Evolutionary conservation across 2,113 vertebrate genomes (phyloP), one percentile per base, ranked within the genome.

Genomic region (Oncorhynchus clarkii): DNA sequence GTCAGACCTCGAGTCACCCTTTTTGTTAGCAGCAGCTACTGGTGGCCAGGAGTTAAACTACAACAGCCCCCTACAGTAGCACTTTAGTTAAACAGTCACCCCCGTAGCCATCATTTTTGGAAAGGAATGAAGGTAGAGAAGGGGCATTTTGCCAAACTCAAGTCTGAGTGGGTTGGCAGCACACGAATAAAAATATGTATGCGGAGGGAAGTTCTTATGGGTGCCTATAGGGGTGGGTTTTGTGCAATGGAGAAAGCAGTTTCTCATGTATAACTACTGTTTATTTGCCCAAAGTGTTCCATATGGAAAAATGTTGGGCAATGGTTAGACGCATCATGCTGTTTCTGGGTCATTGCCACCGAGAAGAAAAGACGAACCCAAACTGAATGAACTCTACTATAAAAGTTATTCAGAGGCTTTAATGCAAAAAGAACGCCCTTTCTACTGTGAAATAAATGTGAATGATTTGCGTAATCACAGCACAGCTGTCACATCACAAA

Each of bases 1-100:
- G 95, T 92, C 85, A 91, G 93, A 92, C 89, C 92, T 93, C 91
- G 93, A 96, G 94, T 96, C 95, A 92, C 92, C 91, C 92, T 93
- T 94, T 86, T 94, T 94, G 94, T 96, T 94, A 90, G 82, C 78
- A 86, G 76, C 91, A 95, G 95, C 95, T 95, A 95, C 94, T 95
- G 95, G 95, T 95, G 95, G 92, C 92, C 94, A 95, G 95, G 94
- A 95, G 95, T 96, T 95, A 96, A 96, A 96, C 93, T 96, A 94
- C 95, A 94, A 94, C 94, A 94, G 94, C 87, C 94, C 92, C 93
- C 93, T 93, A 95, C 94, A 94, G 94, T 94, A 95, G 93, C 92
- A 85, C 93, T 89, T 87, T 89, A 93, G 94, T 96, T 96, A 96
- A 97, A 95, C 95, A 96, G 96, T 92, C 95, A 92, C 93, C 92